Conservation (phyloP, 2,888 invertebrate species). For the Apamea sordens region DNA sequence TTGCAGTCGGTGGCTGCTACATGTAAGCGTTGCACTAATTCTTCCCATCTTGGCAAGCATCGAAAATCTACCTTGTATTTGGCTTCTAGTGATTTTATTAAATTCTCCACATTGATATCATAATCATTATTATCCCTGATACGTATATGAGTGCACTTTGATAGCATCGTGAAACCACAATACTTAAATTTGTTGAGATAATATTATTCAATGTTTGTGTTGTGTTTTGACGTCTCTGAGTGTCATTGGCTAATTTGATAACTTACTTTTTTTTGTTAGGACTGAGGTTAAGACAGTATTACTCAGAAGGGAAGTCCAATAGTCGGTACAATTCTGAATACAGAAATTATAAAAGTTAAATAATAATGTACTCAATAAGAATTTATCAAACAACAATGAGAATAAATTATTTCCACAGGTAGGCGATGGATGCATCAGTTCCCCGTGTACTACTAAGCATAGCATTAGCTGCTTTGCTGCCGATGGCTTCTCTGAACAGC, state of each 20-base stretch:
- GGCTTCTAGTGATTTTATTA: slow-evolving; percentile 78
- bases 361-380: neutral
- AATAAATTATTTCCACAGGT: slow-evolving; percentile 68
- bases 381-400: neutral
- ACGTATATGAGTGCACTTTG: slow-evolving; percentile 77
- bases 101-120: slow-evolving; percentile 73
- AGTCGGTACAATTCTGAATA: neutral
- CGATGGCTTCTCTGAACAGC: slow-evolving; percentile 81
- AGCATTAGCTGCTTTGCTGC: slow-evolving; percentile 85
- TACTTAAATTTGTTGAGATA: neutral
- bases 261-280: slow-evolving; percentile 7
- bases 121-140: slow-evolving; percentile 73
- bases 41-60: slow-evolving; percentile 79
- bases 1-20: slow-evolving; percentile 72
- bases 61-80: slow-evolving; percentile 78
- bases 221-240: slow-evolving; percentile 12
- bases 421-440: slow-evolving; percentile 85
- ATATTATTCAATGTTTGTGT: neutral
- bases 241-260: slow-evolving; percentile 31
- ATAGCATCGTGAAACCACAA: slow-evolving; percentile 29
- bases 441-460: slow-evolving; percentile 86
- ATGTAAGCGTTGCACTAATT: slow-evolving; percentile 76
- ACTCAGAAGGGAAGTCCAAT: neutral
- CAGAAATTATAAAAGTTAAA: neutral
- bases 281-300: neutral